Base-by-base conservation (phyloP, 2,797 vertebrate species). In the Myiothlypis coronata region DNA sequence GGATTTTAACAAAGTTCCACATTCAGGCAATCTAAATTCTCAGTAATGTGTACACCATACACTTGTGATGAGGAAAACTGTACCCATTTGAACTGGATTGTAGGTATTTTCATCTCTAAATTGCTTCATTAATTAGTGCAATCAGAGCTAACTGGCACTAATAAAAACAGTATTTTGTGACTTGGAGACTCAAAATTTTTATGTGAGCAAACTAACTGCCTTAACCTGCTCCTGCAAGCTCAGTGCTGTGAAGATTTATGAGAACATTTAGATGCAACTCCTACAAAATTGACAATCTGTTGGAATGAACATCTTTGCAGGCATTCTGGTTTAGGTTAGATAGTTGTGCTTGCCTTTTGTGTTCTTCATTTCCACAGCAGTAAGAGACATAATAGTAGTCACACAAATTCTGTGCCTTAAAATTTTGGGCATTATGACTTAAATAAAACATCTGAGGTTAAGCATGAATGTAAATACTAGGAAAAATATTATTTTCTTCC, bases 51-150 rank as follows among this genome's bases (percentile, higher is more conserved):
- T 19, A 55, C 4, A 24, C 26, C n/a, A 26, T 3, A 2, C 35
- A 8, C 6, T 27, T 37, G 21, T 28, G 35, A 14, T 35, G 34
- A 80, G 30, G 18, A 83, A 65, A 69, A 76, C n/a, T 41, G 71
- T 71, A 8, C 9, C 16, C 0, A 0, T 76, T 72, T 59, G 41
- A 63, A 41, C 12, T 43, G 22, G 56, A 24, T 46, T 3, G 0
- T 14, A 35, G 37, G 18, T 13, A 28, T 56, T 70, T 87, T 71
- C 13, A 24, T 77, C n/a, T 77, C 12, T 76, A 59, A 59, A 44
- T 44, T 44, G 32, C 28, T 68, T 5, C 18, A 57, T 77, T 60
- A 77, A 11, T 82, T 75, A 60, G 18, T 46, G 34, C 22, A 49
- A 60, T 43, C 30, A 30, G 44, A 72, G 32, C 17, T 71, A 30